phyloP scores from a whole-genome alignment of 1,140 invertebrate species.

The Halesus radiatus region DNA sequence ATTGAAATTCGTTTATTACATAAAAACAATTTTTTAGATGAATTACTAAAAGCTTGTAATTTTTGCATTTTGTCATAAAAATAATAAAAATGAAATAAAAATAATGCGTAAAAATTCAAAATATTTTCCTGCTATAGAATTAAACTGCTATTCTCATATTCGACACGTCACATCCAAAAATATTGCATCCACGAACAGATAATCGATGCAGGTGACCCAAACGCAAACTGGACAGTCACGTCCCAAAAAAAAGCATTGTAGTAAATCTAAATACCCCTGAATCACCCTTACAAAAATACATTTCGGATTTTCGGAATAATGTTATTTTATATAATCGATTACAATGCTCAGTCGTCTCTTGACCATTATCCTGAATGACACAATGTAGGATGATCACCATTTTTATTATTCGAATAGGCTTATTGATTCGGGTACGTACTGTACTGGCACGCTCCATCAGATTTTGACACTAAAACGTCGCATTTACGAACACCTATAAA shows the following conservation, averaged over 20 bases:
- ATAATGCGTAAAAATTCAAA: too few relatives aligned
- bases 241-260: constrained; percentile 7
- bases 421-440: constrained; percentile 42
- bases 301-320: constrained; percentile 18
- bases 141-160: not conserved
- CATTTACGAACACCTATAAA: constrained; percentile 12
- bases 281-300: constrained; percentile 32
- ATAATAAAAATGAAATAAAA: too few relatives aligned
- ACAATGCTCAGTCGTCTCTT: constrained; percentile 32
- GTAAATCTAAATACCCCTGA: constrained; percentile 22
- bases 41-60: too few relatives aligned
- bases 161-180: not conserved
- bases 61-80: too few relatives aligned
- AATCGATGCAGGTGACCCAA: not conserved
- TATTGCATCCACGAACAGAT: not conserved
- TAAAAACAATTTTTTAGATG: too few relatives aligned
- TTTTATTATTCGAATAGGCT: constrained; percentile 43
- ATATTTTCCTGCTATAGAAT: not conserved
- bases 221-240: constrained; percentile 28
- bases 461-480: constrained; percentile 47
- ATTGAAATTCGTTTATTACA: too few relatives aligned
- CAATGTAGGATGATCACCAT: constrained; percentile 50
- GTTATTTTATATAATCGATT: constrained; percentile 14
- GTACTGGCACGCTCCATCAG: constrained; percentile 43
- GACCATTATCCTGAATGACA: constrained; percentile 43